Conservation (phyloP, 2,888 invertebrate genomes). For the Scaptomyza cyrtandrae region DNA sequence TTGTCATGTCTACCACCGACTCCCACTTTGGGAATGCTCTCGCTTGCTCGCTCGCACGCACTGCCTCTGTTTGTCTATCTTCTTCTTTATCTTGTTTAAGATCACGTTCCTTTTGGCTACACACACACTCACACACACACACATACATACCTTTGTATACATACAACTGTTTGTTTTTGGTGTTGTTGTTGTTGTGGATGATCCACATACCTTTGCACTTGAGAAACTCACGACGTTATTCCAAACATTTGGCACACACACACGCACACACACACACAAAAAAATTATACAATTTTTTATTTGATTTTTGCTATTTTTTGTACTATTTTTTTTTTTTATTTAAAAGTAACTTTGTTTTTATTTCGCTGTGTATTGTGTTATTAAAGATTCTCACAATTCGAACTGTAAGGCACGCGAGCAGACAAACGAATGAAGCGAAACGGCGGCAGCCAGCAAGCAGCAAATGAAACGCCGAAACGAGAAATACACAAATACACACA, state of each 20-base stretch:
- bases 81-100: slow-evolving; percentile 30
- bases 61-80: not conserved
- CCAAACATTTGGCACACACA: slow-evolving; percentile 49
- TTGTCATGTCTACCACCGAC: no score
- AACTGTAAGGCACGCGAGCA: slow-evolving; percentile 78
- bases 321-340: slow-evolving; percentile 18
- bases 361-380: slow-evolving; percentile 8
- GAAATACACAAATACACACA: slow-evolving; percentile 22
- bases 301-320: not conserved
- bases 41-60: not conserved
- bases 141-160: slow-evolving; percentile 7
- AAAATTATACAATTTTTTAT: slow-evolving; percentile 8
- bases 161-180: not conserved
- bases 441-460: slow-evolving; percentile 61
- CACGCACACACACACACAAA: not conserved
- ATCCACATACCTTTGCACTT: slow-evolving; percentile 59
- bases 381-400: slow-evolving; percentile 36
- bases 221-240: slow-evolving; percentile 33
- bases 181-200: slow-evolving; percentile 37
- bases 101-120: slow-evolving; percentile 48
- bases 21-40: no score
- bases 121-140: slow-evolving; percentile 25
- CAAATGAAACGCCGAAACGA: slow-evolving; percentile 75
- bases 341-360: slow-evolving; percentile 14
- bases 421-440: slow-evolving; percentile 77